phyloP scores from a whole-genome alignment of 2,888 invertebrate species.

The Lasioglossum lativentre region DNA sequence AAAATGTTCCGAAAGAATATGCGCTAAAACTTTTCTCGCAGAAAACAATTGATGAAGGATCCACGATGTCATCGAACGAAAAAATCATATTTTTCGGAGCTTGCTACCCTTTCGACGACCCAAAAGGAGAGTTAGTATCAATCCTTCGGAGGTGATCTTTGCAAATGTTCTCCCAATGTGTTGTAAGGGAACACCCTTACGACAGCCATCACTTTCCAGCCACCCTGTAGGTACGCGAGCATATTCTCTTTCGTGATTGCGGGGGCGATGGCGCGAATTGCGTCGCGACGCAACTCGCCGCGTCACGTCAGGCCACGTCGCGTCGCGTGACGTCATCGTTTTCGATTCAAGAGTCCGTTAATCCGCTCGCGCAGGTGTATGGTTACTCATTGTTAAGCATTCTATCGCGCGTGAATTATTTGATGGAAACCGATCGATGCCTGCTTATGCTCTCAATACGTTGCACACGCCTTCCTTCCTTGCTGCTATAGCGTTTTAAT shows the following conservation, averaged over 20 bases:
- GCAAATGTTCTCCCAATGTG: not conserved
- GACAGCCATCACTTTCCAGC: not conserved
- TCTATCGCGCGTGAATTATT: conserved; percentile 44
- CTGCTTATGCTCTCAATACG: conserved; percentile 1
- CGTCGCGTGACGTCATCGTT: conserved; percentile 51
- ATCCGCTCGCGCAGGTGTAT: conserved; percentile 24
- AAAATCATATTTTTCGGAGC: not conserved
- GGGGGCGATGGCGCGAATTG: not conserved
- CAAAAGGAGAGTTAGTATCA: not conserved
- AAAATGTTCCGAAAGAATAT: not conserved
- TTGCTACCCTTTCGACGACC: not conserved
- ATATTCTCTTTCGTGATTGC: not conserved
- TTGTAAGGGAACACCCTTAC: not conserved
- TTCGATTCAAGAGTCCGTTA: conserved; percentile 37
- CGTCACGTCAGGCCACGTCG: conserved; percentile 1
- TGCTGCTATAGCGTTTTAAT: not conserved
- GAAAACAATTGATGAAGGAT: not conserved
- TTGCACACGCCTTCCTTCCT: not conserved
- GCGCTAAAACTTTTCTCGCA: not conserved
- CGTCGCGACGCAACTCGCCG: not conserved
- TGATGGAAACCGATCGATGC: conserved; percentile 36
- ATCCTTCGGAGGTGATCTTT: not conserved
- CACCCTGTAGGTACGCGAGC: not conserved
- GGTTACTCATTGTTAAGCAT: conserved; percentile 43
- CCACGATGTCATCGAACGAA: not conserved